Evolutionary conservation across 2,888 invertebrate species (phyloP).

Genomic region (Cremastinae sp.): DNA sequence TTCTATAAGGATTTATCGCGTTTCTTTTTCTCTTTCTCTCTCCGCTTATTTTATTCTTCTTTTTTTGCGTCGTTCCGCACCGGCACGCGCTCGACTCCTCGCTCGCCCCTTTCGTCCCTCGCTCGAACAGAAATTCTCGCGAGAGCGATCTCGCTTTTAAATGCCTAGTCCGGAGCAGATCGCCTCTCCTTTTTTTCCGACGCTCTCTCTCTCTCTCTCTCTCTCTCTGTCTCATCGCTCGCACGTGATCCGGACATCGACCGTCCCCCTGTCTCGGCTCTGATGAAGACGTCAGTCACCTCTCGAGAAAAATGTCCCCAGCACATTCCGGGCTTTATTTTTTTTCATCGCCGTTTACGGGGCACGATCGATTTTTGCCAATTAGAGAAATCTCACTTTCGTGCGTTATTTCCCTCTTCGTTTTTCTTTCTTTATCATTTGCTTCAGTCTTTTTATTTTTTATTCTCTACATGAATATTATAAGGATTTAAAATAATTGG

Average conservation of each 20-base stretch:
- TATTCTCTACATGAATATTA: no score
- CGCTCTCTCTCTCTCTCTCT: constrained; percentile 20
- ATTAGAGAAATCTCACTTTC: no score
- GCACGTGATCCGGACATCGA: constrained; percentile 27
- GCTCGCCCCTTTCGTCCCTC: no score
- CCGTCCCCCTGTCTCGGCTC: constrained; percentile 35
- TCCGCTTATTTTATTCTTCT: background rate
- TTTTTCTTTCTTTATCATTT: no score
- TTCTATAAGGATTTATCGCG: constrained; percentile 68
- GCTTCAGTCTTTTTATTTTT: no score
- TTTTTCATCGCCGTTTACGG: no score
- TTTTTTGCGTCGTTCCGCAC: constrained; percentile 14
- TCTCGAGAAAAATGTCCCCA: constrained; percentile 12
- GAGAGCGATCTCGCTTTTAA: constrained; percentile 53
- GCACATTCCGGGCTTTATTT: background rate
- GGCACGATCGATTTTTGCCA: background rate
- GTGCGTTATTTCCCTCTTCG: no score
- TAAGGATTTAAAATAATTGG: no score
- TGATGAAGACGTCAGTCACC: constrained; percentile 58
- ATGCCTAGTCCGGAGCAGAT: constrained; percentile 28
- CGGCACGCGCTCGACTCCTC: constrained; percentile 60
- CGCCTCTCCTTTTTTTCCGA: constrained; percentile 19
- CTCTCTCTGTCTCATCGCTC: background rate
- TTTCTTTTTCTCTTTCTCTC: constrained; percentile 65
- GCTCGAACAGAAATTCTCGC: constrained; percentile 41